phyloP scores from a whole-genome alignment of 2,113 vertebrate species.

The Chamaea fasciata region DNA sequence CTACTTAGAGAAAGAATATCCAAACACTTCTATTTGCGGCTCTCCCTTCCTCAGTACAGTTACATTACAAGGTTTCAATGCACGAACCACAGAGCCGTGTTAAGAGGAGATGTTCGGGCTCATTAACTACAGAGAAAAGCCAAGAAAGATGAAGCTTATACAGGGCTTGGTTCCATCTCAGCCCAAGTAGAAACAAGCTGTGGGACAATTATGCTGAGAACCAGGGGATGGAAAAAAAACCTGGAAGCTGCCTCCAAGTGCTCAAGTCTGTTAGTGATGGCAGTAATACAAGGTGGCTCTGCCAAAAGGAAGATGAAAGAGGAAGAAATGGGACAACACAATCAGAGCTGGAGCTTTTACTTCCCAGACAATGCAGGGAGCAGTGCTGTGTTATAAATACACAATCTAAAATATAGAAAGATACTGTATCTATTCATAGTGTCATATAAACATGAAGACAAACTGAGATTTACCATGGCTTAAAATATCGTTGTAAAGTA shows the following conservation, averaged over 20 bases:
- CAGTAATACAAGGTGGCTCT: background rate
- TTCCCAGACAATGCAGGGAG: background rate
- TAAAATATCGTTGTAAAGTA: background rate
- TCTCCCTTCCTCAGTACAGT: background rate
- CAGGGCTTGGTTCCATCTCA: background rate
- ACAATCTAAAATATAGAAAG: background rate
- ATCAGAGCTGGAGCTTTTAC: background rate
- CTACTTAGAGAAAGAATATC: background rate
- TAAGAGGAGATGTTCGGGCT: background rate
- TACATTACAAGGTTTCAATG: background rate
- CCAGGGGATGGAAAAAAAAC: background rate
- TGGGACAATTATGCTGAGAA: background rate
- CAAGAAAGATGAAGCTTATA: background rate
- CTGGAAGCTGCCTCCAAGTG: background rate
- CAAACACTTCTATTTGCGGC: background rate
- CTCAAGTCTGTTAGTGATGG: background rate
- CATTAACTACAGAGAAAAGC: background rate
- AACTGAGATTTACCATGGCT: background rate
- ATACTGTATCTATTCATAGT: background rate
- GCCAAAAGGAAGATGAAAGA: background rate
- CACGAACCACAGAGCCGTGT: fast-evolving
- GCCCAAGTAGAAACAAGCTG: background rate
- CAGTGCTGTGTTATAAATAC: background rate
- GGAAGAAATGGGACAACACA: background rate
- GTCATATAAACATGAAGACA: background rate